Percentiles rank a stretch among this genome's conserved stretches.
These are phyloP conservation scores for Zosterops borbonicus DNA, from an alignment of 2,113 vertebrate species.

Conservation along the genomic window DNA sequence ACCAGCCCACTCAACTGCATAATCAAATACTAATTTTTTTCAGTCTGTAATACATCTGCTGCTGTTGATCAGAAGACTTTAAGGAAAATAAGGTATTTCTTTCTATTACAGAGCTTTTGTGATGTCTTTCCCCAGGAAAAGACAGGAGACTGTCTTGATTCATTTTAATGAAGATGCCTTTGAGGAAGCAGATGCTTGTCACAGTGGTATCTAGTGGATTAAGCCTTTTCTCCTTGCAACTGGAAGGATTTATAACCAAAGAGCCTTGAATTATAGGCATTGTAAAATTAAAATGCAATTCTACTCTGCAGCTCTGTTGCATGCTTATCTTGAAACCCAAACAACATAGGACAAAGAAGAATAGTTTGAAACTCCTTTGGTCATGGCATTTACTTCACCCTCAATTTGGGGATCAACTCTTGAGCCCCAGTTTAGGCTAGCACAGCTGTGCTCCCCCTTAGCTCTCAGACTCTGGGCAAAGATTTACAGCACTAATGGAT, in stretches of 20 bases:
- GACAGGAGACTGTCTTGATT: background rate
- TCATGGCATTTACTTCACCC: background rate
- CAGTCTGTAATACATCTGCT: background rate
- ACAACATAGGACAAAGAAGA: background rate
- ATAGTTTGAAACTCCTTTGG: background rate
- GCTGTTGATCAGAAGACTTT: background rate
- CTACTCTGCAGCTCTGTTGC: background rate
- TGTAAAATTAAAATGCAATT: constrained; percentile 13
- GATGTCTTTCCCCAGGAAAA: background rate
- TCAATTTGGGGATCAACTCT: background rate
- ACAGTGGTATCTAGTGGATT: background rate
- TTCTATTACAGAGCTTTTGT: background rate
- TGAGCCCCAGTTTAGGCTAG: background rate
- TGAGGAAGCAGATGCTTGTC: constrained; percentile 40
- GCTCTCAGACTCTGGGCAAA: background rate
- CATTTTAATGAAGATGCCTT: constrained; percentile 22
- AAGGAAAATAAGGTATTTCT: background rate
- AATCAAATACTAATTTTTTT: background rate
- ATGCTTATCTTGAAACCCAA: background rate
- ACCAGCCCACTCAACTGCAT: background rate
- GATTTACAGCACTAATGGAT: background rate
- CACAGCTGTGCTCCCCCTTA: background rate
- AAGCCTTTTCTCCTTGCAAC: constrained; percentile 13
- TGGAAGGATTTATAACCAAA: background rate
- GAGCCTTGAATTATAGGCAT: background rate